phyloP scores from a whole-genome alignment of 2,888 invertebrate species.

The Cenopis cana region DNA sequence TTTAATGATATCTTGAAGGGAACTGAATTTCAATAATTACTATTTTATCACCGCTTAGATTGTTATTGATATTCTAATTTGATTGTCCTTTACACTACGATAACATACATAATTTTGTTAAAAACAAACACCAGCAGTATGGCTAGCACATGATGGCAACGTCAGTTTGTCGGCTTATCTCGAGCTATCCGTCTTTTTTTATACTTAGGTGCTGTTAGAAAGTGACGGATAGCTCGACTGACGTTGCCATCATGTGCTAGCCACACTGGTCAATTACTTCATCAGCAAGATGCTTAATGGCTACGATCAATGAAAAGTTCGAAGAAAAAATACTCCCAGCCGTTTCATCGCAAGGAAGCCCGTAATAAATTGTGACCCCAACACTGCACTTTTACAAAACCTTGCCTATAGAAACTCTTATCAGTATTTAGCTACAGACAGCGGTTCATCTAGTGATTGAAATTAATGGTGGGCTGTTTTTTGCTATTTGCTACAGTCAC shows the following conservation, averaged over 20 bases:
- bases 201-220: too few species aligned
- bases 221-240: too few species aligned
- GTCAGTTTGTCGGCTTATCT: too few species aligned
- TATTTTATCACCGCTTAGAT: slow-evolving; percentile 56
- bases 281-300: too few species aligned
- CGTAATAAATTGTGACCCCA: slow-evolving; percentile 31
- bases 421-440: slow-evolving; percentile 61
- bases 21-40: slow-evolving; percentile 66
- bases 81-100: not conserved
- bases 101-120: not conserved
- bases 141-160: too few species aligned
- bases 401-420: slow-evolving; percentile 69
- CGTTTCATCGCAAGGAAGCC: slow-evolving; percentile 23
- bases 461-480: slow-evolving; percentile 67
- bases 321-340: not conserved
- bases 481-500: slow-evolving; percentile 28
- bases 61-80: slow-evolving; percentile 35
- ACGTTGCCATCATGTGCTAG: too few species aligned
- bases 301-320: not conserved
- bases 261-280: too few species aligned
- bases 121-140: not conserved
- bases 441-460: slow-evolving; percentile 70
- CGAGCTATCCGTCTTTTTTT: too few species aligned
- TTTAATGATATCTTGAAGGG: slow-evolving; percentile 61
- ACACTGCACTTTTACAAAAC: slow-evolving; percentile 53